Base-by-base conservation (phyloP, 2,888 invertebrate genomes). In the Drosophila melanosoma region DNA sequence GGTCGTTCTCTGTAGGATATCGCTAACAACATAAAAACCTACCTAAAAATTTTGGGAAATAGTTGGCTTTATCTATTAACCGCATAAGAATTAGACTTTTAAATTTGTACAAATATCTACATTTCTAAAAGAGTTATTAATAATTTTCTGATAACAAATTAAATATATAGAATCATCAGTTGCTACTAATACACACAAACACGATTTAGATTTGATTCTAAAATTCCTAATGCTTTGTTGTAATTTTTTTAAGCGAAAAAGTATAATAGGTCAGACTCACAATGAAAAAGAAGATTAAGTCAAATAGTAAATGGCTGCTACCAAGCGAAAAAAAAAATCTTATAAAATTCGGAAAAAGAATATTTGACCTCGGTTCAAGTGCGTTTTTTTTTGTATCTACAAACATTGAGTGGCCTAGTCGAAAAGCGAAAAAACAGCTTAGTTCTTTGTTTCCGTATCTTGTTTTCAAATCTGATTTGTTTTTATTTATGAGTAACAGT, bases 401-500 rank as follows among this genome's bases (percentile, higher is more conserved):
- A 79, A 69, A 54, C 57, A 68, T 69, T 78, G 8, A 17, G 38
- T 8, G 8, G 15, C 7, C 17, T 36, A 20, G 32, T 20, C 40
- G 20, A 23, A 20, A 12, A 48, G n/a, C 32, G 15, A n/a, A 20
- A 26, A 56, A 36, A 63, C n/a, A 40, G 62, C 65, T 80, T 83
- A 71, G 49, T 53, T 82, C 48, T 69, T 40, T 68, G 59, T 57
- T 81, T 78, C 58, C 57, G 54, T 45, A 29, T 65, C 11, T 38
- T 54, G 23, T 58, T 70, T 71, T 72, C 54, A 72, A 78, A 76
- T 58, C 66, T 54, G 65, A 64, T 74, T 71, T 49, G 32, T 38
- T 60, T 60, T 74, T 89, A 85, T 89, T 90, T 86, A 88, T 74
- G 84, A 75, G 79, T 84, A 87, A 88, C 87, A 86, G 86, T 88